Conservation (phyloP, 2,113 vertebrate species). For the Pelodiscus sinensis region DNA sequence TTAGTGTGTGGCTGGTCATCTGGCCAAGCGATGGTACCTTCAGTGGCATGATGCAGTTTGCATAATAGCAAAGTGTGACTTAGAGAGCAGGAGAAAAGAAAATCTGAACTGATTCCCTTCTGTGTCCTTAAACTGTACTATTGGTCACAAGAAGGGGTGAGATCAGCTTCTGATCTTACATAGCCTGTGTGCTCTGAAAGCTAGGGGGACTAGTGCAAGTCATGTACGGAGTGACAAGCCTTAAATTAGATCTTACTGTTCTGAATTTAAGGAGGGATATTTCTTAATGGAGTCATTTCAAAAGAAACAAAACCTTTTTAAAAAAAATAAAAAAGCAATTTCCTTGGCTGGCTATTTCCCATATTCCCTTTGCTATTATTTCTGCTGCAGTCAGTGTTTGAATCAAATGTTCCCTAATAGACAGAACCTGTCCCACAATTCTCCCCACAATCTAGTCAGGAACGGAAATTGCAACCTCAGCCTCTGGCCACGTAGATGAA, state of each 20-base stretch:
- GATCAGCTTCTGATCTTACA: constrained; percentile 33
- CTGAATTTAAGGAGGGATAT: constrained; percentile 21
- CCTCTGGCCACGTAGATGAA: background rate
- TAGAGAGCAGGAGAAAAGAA: background rate
- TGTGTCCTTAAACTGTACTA: constrained; percentile 30
- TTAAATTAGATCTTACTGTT: constrained; percentile 62
- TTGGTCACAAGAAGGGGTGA: constrained; percentile 29
- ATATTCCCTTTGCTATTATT: constrained; percentile 34
- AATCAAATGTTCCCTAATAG: constrained; percentile 11
- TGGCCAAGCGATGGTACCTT: too few relatives aligned
- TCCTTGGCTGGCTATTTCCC: constrained; percentile 50
- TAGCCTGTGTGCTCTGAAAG: constrained; percentile 11
- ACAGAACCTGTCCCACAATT: background rate
- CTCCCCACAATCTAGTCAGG: background rate
- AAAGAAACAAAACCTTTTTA: constrained; percentile 38
- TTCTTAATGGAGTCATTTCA: constrained; percentile 36
- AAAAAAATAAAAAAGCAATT: constrained; percentile 46
- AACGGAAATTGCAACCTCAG: accelerated
- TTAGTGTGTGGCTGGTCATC: too few relatives aligned
- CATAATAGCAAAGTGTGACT: background rate
- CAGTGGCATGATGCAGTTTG: background rate
- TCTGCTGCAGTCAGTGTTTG: constrained; percentile 23
- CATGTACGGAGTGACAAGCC: constrained; percentile 20
- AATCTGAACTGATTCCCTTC: constrained; percentile 35
- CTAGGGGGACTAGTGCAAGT: constrained; percentile 37